These are phyloP conservation scores for Ciconia nigra DNA, from an alignment of 2,797 vertebrate species.

Conservation along the genomic window DNA sequence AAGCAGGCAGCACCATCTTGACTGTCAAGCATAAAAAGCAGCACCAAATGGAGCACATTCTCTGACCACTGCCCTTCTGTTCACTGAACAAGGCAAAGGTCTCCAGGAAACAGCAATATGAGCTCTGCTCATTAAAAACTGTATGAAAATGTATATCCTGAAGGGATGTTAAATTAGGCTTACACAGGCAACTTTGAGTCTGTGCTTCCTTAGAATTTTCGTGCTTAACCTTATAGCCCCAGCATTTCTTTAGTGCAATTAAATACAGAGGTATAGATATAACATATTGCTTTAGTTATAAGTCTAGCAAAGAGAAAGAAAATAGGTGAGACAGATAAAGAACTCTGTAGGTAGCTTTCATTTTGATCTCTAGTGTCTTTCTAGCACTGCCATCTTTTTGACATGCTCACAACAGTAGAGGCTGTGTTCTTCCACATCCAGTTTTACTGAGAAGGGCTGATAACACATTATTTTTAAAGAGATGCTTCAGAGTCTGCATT, in stretches of 20 bases:
- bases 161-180: conserved; percentile 55
- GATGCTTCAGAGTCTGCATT: background rate
- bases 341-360: conserved; percentile 12
- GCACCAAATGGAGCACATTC: background rate
- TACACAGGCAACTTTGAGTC: background rate
- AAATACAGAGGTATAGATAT: background rate
- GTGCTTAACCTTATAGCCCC: conserved; percentile 33
- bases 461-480: background rate
- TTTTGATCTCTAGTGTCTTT: background rate
- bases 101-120: background rate
- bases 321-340: background rate
- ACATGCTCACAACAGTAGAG: background rate
- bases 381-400: background rate
- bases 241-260: conserved; percentile 37
- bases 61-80: conserved; percentile 23
- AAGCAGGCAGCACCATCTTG: background rate
- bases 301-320: background rate
- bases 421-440: background rate
- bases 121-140: conserved; percentile 56
- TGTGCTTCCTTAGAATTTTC: conserved; percentile 41
- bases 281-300: background rate
- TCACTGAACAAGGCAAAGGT: conserved; percentile 30
- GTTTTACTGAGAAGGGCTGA: background rate
- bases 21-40: background rate
- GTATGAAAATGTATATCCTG: conserved; percentile 40